A percentile compares a stretch with the other conserved stretches of the same genome.
Evolutionary conservation across 2,113 vertebrate species (phyloP).

Genomic region (Sceloporus tristichus): DNA sequence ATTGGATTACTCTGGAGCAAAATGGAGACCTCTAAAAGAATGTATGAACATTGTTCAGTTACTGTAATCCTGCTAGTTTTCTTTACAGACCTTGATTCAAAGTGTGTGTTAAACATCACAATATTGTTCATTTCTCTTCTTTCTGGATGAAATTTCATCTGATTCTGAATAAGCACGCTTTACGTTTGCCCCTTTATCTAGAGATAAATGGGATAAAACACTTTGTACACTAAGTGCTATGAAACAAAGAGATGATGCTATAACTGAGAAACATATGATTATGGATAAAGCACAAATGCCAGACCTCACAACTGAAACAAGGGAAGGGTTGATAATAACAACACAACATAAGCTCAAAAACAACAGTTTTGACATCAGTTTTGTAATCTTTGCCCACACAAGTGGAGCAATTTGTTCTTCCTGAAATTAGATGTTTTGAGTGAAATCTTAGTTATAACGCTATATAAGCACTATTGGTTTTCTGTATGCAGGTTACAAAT

Average conservation of each 20-base stretch:
- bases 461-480: background rate
- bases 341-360: background rate
- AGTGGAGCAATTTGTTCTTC: background rate
- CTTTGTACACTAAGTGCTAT: background rate
- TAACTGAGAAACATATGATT: background rate
- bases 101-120: background rate
- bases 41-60: background rate
- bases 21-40: background rate
- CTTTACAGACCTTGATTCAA: background rate
- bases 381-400: background rate
- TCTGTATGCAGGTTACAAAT: background rate
- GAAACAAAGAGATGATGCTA: background rate
- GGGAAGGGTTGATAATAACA: background rate
- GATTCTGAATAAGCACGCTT: background rate
- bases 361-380: background rate
- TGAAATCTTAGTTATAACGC: background rate
- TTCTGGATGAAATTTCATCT: background rate
- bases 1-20: background rate
- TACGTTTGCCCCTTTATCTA: background rate
- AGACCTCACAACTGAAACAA: background rate
- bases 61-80: background rate
- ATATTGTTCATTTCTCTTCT: background rate
- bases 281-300: background rate
- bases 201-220: background rate
- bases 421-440: background rate